Evolutionary conservation across 2,888 invertebrate genomes (phyloP), one percentile per base, ranked within the genome.

Genomic region (Torymus auratus): DNA sequence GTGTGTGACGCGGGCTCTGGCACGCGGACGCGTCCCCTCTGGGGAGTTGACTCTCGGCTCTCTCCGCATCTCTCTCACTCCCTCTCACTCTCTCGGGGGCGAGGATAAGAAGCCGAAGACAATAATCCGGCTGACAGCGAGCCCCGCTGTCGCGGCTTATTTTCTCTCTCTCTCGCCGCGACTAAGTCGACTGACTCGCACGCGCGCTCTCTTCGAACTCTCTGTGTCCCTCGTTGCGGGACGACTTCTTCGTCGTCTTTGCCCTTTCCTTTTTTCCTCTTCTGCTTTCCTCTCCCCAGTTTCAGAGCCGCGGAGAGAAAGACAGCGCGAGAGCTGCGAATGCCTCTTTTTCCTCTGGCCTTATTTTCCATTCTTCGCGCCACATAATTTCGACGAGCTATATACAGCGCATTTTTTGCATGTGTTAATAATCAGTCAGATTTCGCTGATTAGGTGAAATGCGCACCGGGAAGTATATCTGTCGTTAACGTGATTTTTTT

Each of bases 91-190:
- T 15, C 15, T 14, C 20, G n/a, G 41, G 80, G 83, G 75, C 85
- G 84, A 83, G 87, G 88, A 90, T 90, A 89, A 90, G 89, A 90
- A 88, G 86, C 86, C 86, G 86, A 87, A 88, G 91, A 91, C 91
- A 91, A 90, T 91, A 91, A 91, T 90, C 90, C 90, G 85, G 86
- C 89, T 91, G 91, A 91, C 91, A 89, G 89, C 83, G 86, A 87
- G 85, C 85, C 87, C 86, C 61, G 64, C 71, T 65, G 86, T 85
- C 87, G 86, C 85, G 85, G 88, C 89, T 90, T 90, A 90, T 88
- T 87, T 87, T 77, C 79, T 77, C 61, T n/a, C 65, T 68, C 50
- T 50, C 17, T 41, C 7, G 5, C 41, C 41, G 7, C 41, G n/a
- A 13, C 55, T 53, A 20, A 64, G 55, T 58, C 62, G 52, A 74